Conservation (phyloP, 2,113 vertebrate species). For the Formicarius rufipectus region DNA sequence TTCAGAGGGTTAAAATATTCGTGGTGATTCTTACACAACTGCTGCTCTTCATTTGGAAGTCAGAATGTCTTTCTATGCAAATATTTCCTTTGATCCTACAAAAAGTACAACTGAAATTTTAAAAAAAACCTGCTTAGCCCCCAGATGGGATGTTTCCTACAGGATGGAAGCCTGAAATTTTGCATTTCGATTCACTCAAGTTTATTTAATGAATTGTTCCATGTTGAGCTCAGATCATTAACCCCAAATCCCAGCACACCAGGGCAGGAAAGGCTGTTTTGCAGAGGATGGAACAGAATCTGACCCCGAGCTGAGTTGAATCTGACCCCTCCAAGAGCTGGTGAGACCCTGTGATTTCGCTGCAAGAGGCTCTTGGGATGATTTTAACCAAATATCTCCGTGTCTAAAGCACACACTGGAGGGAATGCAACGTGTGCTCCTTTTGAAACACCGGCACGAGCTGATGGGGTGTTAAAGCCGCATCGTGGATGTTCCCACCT, state of each 20-base stretch:
- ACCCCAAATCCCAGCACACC: background rate
- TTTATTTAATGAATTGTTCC: background rate
- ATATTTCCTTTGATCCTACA: background rate
- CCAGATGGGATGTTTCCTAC: background rate
- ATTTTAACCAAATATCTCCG: background rate
- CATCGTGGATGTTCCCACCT: background rate
- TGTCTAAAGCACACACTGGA: rapidly evolving
- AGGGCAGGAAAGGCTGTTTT: background rate
- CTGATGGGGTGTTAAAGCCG: background rate
- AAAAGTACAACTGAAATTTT: background rate
- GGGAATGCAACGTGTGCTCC: too few relatives aligned
- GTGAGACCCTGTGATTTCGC: background rate
- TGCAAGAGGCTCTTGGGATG: background rate
- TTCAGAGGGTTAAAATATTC: background rate
- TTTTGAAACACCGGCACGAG: background rate
- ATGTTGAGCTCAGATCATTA: background rate
- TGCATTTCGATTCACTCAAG: background rate
- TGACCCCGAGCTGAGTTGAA: background rate
- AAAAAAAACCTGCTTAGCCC: background rate
- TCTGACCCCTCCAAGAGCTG: background rate
- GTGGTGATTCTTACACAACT: background rate
- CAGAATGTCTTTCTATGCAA: background rate
- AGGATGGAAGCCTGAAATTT: background rate
- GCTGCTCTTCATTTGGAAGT: background rate
- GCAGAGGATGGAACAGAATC: background rate